phyloP scores from a whole-genome alignment of 1,140 invertebrate species.

The Augochlora pura region DNA sequence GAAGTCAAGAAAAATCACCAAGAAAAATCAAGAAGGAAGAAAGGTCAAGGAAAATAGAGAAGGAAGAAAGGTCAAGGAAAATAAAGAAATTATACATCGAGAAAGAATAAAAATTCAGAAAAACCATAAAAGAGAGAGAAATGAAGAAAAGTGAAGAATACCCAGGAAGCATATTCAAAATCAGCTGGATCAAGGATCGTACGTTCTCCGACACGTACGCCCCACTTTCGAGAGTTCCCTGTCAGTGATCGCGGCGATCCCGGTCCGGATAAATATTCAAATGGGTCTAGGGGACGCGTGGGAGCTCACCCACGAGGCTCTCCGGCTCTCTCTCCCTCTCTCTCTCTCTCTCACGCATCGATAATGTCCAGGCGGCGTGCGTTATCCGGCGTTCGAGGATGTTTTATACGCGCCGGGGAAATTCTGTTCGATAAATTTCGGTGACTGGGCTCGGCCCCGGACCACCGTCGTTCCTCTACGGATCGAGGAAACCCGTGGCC shows the following conservation, averaged over 20 bases:
- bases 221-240: constrained; percentile 19
- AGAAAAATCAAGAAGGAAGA: no score
- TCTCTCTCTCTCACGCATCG: constrained; percentile 57
- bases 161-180: not conserved
- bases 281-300: constrained; percentile 50
- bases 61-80: no score
- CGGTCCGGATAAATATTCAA: constrained; percentile 61
- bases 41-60: no score
- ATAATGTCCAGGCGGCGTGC: constrained; percentile 28
- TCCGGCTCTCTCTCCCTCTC: constrained; percentile 15
- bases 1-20: no score
- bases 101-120: no score
- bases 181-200: not conserved
- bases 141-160: no score
- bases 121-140: no score
- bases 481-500: not conserved
- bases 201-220: not conserved
- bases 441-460: not conserved
- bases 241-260: not conserved
- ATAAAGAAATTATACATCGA: no score
- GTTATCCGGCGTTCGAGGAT: not conserved
- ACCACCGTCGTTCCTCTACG: constrained; percentile 2
- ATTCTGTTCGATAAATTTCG: constrained; percentile 52
- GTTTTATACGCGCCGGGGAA: constrained; percentile 26
- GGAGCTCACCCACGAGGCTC: constrained; percentile 55